Percentiles rank a stretch among this genome's conserved stretches.
These are phyloP conservation scores for Apodemus agrarius DNA, from an alignment of 2,797 vertebrate species.

Conservation along the genomic window DNA sequence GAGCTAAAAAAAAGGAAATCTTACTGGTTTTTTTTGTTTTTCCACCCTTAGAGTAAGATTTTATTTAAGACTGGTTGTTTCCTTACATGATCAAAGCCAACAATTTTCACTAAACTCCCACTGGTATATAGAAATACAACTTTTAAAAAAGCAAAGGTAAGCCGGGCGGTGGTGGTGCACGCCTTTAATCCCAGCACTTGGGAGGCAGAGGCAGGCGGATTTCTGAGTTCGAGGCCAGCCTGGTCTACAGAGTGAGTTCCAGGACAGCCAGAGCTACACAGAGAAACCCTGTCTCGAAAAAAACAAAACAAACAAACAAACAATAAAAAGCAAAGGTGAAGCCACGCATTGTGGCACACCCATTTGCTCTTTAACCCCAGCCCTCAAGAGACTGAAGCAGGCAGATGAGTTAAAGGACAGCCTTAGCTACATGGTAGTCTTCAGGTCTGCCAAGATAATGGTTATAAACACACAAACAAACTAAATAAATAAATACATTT, in stretches of 20 bases:
- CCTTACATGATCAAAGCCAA: background rate
- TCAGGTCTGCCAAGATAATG: background rate
- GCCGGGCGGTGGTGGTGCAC: too few relatives aligned
- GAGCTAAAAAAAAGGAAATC: background rate
- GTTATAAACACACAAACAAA: background rate
- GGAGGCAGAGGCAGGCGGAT: too few relatives aligned
- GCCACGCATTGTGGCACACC: background rate
- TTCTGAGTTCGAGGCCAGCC: too few relatives aligned
- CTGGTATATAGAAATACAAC: conserved; percentile 23
- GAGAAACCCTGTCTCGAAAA: too few relatives aligned
- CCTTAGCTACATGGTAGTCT: background rate
- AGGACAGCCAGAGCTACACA: too few relatives aligned
- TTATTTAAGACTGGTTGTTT: background rate
- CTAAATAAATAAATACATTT: background rate
- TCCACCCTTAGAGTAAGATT: conserved; percentile 36
- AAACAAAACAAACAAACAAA: too few relatives aligned
- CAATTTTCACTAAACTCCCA: background rate
- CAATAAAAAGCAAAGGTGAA: background rate
- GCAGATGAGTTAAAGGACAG: background rate
- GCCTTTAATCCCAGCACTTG: too few relatives aligned
- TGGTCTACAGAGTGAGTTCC: too few relatives aligned
- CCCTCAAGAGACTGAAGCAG: background rate
- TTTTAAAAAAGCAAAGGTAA: background rate
- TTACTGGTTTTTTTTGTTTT: background rate
- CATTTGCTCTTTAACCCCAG: too few relatives aligned